Evolutionary conservation across 2,888 invertebrate species (phyloP), one percentile per base, ranked within the genome.

Genomic region (Dolichopus griseipennis): DNA sequence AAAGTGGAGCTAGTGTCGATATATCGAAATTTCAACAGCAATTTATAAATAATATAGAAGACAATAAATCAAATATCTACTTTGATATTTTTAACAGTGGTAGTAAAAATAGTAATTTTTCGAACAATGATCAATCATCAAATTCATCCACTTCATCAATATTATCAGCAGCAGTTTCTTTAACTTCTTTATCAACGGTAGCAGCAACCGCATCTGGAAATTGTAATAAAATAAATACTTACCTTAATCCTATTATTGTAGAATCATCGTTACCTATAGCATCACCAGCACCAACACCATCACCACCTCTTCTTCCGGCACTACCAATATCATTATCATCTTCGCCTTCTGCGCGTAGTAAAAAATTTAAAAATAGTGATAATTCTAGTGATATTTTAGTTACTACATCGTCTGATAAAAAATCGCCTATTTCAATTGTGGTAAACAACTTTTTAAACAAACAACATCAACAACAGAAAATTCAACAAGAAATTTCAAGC

Each of bases 81-180:
- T 52, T 52, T 52, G 52, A 52, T 52, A 6, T 52, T 2, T 52
- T 52, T 52, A 52, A 18, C 6, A 41, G 15, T 41, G 41, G 2
- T 5, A 52, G 37, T 37, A 12, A 12, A 5, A 37, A 12, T 37
- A 37, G 37, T 37, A 37, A 37, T 37, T 10, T 10, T 5, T 37
- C 12, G 8, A 10, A 8, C 15, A 61, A 43, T 64, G 68, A n/a
- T 61, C 67, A 43, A 66, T 65, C 15, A 65, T 52, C 0, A 66
- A 34, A 15, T 20, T 34, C 67, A 63, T 64, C 65, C 65, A 52
- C 1, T n/a, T n/a, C 5, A 65, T 18, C 21, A 37, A 33, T 41
- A 43, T 22, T 37, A 68, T 12, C 21, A 68, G 65, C 37, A 68
- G 68, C 67, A 66, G 64, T 68, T 41, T 66, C 18, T 61, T 52